Percentiles rank a stretch among this genome's conserved stretches.
phyloP scores from a whole-genome alignment of 92 coral and sea anemone species.

The Pocillopora meandrina region DNA sequence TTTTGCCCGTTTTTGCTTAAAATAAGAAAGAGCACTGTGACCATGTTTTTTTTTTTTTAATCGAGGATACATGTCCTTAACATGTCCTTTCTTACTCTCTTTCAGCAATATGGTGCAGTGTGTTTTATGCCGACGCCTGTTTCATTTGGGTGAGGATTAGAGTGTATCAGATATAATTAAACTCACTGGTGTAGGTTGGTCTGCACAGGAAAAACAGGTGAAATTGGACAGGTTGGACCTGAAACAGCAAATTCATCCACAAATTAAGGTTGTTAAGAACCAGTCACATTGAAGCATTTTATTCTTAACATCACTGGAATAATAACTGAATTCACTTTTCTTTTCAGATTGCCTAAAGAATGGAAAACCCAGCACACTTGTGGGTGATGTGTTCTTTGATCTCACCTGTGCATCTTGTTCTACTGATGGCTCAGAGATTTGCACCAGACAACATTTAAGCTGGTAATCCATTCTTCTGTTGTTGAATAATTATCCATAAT shows the following conservation, averaged over 20 bases:
- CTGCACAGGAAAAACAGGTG: too few relatives aligned
- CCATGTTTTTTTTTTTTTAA: not conserved
- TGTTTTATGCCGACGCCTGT: constrained; percentile 60
- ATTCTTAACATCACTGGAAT: too few relatives aligned
- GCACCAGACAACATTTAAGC: constrained; percentile 68
- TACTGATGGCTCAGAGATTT: constrained; percentile 68
- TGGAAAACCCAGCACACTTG: constrained; percentile 80
- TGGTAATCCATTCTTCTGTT: constrained; percentile 52
- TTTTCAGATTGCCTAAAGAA: constrained; percentile 74
- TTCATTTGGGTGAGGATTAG: constrained; percentile 73
- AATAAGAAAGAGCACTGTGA: too few relatives aligned
- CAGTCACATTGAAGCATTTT: too few relatives aligned
- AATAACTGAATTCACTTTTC: not conserved
- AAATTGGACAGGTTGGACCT: too few relatives aligned
- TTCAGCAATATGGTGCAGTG: constrained; percentile 76
- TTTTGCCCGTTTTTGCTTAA: too few relatives aligned
- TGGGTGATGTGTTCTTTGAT: constrained; percentile 90
- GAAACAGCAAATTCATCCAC: too few relatives aligned
- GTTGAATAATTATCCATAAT: not conserved
- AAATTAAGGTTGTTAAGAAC: too few relatives aligned
- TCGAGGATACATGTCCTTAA: not conserved
- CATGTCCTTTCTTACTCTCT: not conserved
- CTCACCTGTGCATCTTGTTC: constrained; percentile 87
- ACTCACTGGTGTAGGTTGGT: not conserved
- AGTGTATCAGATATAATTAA: not conserved